Evolutionary conservation across 2,113 vertebrate genomes (phyloP).

Genomic region (Synodontis membranacea): DNA sequence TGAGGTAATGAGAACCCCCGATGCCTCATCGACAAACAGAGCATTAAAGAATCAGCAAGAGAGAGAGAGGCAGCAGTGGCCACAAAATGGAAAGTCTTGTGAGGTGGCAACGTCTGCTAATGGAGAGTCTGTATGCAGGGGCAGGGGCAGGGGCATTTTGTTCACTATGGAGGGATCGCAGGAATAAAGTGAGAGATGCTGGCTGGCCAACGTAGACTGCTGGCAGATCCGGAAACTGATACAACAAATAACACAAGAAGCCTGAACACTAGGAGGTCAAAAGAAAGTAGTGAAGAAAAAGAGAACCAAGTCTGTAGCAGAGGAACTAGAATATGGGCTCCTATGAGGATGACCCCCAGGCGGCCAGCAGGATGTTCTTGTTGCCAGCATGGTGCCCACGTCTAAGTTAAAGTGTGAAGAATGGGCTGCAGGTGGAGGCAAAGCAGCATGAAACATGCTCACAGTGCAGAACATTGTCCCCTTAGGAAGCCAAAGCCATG

Average conservation of each 20-base stretch:
- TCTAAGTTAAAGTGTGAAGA: background rate
- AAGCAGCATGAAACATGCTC: background rate
- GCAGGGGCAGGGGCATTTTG: no score
- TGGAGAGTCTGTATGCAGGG: background rate
- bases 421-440: background rate
- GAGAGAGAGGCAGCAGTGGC: background rate
- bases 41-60: background rate
- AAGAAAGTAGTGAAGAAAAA: background rate
- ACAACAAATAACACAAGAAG: background rate
- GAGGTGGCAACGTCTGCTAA: background rate
- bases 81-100: background rate
- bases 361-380: background rate
- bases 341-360: background rate
- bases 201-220: background rate
- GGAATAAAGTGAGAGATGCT: background rate
- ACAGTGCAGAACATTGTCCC: background rate
- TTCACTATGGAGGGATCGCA: background rate
- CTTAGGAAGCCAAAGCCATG: background rate
- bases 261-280: background rate
- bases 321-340: background rate
- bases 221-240: background rate
- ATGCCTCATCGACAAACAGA: background rate
- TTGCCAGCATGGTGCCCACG: background rate
- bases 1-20: background rate
- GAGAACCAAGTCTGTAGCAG: background rate